Conservation (phyloP, 2,113 vertebrate genomes). For the Nothoprocta pentlandii region DNA sequence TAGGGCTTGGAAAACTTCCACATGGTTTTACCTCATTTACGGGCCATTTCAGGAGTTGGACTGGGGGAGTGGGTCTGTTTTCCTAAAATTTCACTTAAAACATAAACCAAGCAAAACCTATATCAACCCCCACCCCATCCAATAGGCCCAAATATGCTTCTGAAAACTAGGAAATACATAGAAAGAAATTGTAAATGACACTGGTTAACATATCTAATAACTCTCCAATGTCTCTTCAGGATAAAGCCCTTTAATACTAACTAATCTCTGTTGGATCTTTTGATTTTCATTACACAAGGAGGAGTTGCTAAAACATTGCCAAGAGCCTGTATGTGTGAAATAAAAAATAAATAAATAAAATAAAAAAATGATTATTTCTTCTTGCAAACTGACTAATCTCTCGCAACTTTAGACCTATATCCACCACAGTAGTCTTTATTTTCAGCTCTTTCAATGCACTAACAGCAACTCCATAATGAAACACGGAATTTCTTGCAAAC, state of each 20-base stretch:
- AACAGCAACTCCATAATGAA: background rate
- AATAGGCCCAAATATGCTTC: background rate
- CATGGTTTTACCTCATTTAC: too few relatives aligned
- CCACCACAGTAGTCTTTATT: background rate
- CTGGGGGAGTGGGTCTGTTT: background rate
- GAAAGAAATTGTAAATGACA: background rate
- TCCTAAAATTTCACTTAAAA: background rate
- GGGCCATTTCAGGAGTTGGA: too few relatives aligned
- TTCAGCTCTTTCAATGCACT: background rate
- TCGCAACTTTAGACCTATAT: fast-evolving
- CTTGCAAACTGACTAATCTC: background rate
- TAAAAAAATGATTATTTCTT: background rate
- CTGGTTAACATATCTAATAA: background rate
- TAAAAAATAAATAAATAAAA: too few relatives aligned
- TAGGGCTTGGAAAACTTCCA: too few relatives aligned
- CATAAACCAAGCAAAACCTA: background rate
- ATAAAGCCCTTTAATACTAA: background rate
- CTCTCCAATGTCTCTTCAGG: background rate
- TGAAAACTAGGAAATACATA: background rate
- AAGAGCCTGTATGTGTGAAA: background rate
- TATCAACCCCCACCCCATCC: background rate
- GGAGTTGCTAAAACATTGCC: background rate
- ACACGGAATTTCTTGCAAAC: background rate
- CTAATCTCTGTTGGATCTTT: background rate
- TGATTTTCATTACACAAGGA: background rate